Percentiles rank a stretch among this genome's conserved stretches.
phyloP scores from a whole-genome alignment of 1,140 invertebrate genomes.

The Papilio polyxenes region DNA sequence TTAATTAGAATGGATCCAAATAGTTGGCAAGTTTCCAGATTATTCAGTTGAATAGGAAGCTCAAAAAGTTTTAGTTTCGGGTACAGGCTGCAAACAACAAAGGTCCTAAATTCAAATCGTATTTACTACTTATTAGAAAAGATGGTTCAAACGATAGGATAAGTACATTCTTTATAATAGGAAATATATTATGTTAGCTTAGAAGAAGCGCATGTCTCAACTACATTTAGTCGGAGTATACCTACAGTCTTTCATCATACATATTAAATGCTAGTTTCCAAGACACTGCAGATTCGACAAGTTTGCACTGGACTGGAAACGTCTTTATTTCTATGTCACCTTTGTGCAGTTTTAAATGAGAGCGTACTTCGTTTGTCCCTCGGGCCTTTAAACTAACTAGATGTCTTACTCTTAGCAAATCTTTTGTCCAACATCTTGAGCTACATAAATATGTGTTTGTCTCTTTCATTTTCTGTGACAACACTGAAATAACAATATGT shows the following conservation, averaged over 20 bases:
- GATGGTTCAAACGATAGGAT: too few species aligned
- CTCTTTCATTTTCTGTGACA: neutral
- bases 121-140: too few species aligned
- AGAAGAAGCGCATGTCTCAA: neutral
- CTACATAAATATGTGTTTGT: neutral
- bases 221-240: neutral
- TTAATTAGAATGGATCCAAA: neutral
- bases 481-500: neutral
- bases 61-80: neutral
- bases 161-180: too few species aligned
- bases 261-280: slow-evolving; percentile 6
- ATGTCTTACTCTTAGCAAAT: neutral
- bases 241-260: neutral
- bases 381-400: neutral
- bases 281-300: slow-evolving; percentile 18
- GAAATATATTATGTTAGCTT: neutral
- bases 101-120: neutral
- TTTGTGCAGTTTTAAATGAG: slow-evolving; percentile 11
- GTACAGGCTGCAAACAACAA: neutral
- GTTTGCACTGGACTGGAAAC: slow-evolving; percentile 17
- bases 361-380: slow-evolving; percentile 11
- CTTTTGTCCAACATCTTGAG: neutral
- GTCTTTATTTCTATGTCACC: slow-evolving; percentile 1
- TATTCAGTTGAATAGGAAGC: neutral
- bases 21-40: neutral